Conservation (phyloP, 1,140 invertebrate species). For the Heterodera carotae region DNA sequence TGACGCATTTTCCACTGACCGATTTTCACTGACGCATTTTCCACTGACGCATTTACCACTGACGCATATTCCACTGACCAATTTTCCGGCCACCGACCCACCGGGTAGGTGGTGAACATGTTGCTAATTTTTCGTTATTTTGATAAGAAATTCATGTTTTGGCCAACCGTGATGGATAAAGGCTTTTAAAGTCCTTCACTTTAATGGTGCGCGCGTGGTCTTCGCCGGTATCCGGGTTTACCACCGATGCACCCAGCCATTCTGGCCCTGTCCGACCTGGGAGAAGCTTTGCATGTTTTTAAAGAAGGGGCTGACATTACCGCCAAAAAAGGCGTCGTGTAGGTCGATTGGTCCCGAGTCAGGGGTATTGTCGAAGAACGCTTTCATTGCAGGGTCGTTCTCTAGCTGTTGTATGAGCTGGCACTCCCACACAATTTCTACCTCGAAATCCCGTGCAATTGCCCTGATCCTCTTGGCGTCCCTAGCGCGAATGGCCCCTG, state of each 20-base stretch:
- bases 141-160: too few relatives aligned
- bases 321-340: constrained; percentile 19
- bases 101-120: too few relatives aligned
- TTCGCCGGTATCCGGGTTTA: not conserved
- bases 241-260: not conserved
- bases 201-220: not conserved
- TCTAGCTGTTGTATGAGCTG: not conserved
- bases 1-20: too few relatives aligned
- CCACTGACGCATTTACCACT: too few relatives aligned
- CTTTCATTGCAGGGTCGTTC: not conserved
- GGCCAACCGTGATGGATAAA: not conserved
- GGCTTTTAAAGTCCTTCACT: not conserved
- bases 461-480: not conserved
- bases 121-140: too few relatives aligned
- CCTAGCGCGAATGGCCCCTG: not conserved
- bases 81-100: too few relatives aligned
- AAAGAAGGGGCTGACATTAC: not conserved
- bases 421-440: constrained; percentile 5
- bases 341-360: not conserved
- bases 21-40: too few relatives aligned
- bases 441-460: not conserved
- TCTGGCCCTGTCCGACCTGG: not conserved
- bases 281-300: not conserved
- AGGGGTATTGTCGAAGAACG: not conserved
- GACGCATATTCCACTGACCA: too few relatives aligned